Evolutionary conservation across 2,797 vertebrate genomes (phyloP).

Genomic region (Tympanoctomys barrerae): DNA sequence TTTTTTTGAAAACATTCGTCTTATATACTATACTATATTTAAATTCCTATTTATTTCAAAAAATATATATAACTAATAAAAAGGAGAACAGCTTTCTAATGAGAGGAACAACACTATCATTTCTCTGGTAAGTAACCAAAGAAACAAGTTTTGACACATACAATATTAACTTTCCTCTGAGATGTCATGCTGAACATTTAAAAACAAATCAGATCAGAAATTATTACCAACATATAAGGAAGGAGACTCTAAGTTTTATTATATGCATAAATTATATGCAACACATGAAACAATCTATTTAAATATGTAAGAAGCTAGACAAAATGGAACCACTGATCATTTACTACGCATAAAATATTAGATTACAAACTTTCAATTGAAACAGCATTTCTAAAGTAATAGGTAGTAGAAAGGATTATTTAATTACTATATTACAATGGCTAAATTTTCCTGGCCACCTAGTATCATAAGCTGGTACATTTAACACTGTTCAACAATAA

Average conservation of each 20-base stretch:
- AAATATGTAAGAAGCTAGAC: slow-evolving; percentile 60
- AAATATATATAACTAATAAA: slow-evolving; percentile 64
- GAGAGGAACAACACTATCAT: slow-evolving; percentile 41
- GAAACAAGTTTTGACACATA: slow-evolving; percentile 61
- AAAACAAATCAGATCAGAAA: slow-evolving; percentile 54
- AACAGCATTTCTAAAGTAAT: slow-evolving; percentile 59
- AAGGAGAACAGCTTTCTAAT: slow-evolving; percentile 44
- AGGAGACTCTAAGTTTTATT: slow-evolving; percentile 53
- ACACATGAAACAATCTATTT: slow-evolving; percentile 39
- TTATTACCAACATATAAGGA: slow-evolving; percentile 66
- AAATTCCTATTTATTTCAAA: slow-evolving; percentile 66
- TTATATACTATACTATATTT: slow-evolving; percentile 25
- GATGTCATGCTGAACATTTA: slow-evolving; percentile 64
- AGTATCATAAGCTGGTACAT: slow-evolving; percentile 43
- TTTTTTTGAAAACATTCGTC: slow-evolving; percentile 57
- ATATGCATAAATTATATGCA: slow-evolving; percentile 51
- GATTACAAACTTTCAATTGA: slow-evolving; percentile 54
- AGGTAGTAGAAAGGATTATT: slow-evolving; percentile 23
- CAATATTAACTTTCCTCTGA: slow-evolving; percentile 57
- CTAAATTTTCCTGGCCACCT: slow-evolving; percentile 36
- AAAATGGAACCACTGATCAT: slow-evolving; percentile 44
- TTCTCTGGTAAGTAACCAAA: slow-evolving; percentile 67
- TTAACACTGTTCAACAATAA: slow-evolving; percentile 51
- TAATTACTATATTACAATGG: slow-evolving; percentile 8
- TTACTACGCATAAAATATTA: slow-evolving; percentile 34